A percentile compares a stretch with the other conserved stretches of the same genome.
phyloP scores from a whole-genome alignment of 2,888 invertebrate species.

The Cheilosia impressa region DNA sequence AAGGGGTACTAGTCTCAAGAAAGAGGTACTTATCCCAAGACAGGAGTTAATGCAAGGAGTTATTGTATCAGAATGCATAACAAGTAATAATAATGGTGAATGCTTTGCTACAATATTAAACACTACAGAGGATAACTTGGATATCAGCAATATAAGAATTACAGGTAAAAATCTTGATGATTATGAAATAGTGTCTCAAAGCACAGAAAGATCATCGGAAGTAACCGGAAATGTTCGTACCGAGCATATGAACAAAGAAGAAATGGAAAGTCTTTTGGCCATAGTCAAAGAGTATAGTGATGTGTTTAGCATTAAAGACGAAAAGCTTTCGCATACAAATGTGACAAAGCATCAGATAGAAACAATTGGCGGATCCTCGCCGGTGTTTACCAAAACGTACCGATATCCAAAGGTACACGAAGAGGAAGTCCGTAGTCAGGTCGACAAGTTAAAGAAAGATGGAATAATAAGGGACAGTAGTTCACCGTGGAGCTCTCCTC shows the following conservation, averaged over 20 bases:
- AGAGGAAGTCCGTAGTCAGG: not conserved
- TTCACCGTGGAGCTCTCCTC: constrained; percentile 23
- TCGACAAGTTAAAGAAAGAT: constrained; percentile 3
- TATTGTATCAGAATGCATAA: constrained; percentile 20
- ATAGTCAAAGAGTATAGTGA: constrained; percentile 21
- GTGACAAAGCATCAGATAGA: constrained; percentile 8
- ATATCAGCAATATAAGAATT: constrained; percentile 9
- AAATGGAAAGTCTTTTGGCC: constrained; percentile 5
- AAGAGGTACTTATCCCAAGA: constrained; percentile 4
- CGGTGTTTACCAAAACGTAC: constrained; percentile 8
- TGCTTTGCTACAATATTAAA: constrained; percentile 15
- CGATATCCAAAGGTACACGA: constrained; percentile 7
- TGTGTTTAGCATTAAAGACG: constrained; percentile 21
- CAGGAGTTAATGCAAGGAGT: constrained; percentile 6
- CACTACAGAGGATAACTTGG: constrained; percentile 4
- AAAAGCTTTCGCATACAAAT: constrained; percentile 25
- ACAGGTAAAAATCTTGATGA: constrained; percentile 3
- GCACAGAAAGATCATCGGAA: not conserved
- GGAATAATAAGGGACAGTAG: constrained; percentile 2
- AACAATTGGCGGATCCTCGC: not conserved
- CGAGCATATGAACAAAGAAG: constrained; percentile 13
- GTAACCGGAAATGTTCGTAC: constrained; percentile 20
- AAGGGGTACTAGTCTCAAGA: not conserved
- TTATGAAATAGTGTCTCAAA: not conserved
- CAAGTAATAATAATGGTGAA: constrained; percentile 15